Evolutionary conservation across 2,888 invertebrate genomes (phyloP).

Genomic region (Cheilosia soror): DNA sequence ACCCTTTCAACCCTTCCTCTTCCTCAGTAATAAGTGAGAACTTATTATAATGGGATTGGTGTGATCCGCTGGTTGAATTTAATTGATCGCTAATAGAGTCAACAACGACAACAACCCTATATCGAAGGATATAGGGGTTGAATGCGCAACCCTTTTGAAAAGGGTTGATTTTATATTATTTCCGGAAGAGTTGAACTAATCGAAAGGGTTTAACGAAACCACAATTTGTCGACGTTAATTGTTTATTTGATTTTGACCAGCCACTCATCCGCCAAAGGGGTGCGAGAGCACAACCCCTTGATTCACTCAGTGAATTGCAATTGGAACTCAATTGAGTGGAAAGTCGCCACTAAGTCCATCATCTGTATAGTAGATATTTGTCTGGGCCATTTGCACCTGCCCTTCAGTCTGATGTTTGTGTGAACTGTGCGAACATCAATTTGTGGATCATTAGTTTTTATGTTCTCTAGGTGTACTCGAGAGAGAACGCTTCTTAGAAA

Average conservation of each 20-base stretch:
- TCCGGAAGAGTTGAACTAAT: slow-evolving; percentile 42
- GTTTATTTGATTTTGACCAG: slow-evolving; percentile 61
- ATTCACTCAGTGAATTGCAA: slow-evolving; percentile 21
- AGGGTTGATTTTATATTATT: slow-evolving; percentile 26
- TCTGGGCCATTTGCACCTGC: slow-evolving; percentile 62
- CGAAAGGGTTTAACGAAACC: slow-evolving; percentile 24
- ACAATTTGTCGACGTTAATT: slow-evolving; percentile 24
- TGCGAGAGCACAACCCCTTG: slow-evolving; percentile 4
- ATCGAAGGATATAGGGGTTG: slow-evolving; percentile 19
- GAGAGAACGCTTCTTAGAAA: slow-evolving; percentile 45
- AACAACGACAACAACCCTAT: slow-evolving; percentile 48
- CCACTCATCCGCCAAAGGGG: neutral
- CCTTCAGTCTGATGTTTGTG: slow-evolving; percentile 13
- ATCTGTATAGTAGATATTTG: slow-evolving; percentile 11
- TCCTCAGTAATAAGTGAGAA: slow-evolving; percentile 48
- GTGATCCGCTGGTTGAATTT: slow-evolving; percentile 54
- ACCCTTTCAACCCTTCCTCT: slow-evolving; percentile 52
- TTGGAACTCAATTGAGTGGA: slow-evolving; percentile 65
- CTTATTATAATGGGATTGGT: slow-evolving; percentile 39
- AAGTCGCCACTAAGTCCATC: slow-evolving; percentile 64
- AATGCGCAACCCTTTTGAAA: slow-evolving; percentile 35
- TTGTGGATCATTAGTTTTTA: slow-evolving; percentile 74
- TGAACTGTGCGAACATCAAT: slow-evolving; percentile 62
- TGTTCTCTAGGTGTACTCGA: slow-evolving; percentile 23
- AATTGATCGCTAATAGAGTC: slow-evolving; percentile 70